These are phyloP conservation scores for Brachypteracias leptosomus DNA, from an alignment of 2,113 vertebrate species.

Conservation along the genomic window DNA sequence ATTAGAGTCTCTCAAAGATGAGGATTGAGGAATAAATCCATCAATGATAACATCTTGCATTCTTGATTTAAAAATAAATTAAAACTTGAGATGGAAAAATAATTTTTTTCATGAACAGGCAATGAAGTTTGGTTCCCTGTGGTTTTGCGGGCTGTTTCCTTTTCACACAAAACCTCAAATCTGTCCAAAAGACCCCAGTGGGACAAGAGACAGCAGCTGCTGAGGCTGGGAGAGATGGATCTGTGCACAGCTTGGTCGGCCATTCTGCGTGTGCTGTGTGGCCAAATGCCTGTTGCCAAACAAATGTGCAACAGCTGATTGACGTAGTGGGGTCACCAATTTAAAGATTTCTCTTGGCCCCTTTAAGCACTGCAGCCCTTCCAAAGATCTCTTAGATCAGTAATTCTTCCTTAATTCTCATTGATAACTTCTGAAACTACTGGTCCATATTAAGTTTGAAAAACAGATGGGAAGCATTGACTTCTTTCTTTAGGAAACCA, in stretches of 20 bases:
- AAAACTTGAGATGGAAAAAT: background rate
- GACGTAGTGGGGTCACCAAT: background rate
- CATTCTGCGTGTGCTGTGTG: background rate
- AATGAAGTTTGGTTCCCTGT: background rate
- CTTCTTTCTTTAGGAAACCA: background rate
- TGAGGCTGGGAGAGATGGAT: background rate
- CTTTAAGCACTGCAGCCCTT: background rate
- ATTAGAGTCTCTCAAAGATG: background rate
- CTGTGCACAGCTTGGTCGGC: background rate
- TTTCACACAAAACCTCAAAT: background rate
- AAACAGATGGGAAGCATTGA: background rate
- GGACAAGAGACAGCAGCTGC: background rate
- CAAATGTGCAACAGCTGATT: background rate
- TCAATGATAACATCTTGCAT: background rate
- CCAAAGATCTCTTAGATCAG: background rate
- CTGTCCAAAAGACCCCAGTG: background rate
- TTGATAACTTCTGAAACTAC: background rate
- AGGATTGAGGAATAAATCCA: background rate
- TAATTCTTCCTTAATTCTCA: background rate
- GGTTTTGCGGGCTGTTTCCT: background rate
- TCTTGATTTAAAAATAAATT: background rate
- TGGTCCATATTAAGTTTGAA: background rate
- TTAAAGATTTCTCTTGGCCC: background rate
- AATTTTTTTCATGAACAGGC: background rate
- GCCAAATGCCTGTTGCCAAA: background rate